Evolutionary conservation across 2,797 vertebrate species (phyloP).

Genomic region (Chaetodon trifasciatus): DNA sequence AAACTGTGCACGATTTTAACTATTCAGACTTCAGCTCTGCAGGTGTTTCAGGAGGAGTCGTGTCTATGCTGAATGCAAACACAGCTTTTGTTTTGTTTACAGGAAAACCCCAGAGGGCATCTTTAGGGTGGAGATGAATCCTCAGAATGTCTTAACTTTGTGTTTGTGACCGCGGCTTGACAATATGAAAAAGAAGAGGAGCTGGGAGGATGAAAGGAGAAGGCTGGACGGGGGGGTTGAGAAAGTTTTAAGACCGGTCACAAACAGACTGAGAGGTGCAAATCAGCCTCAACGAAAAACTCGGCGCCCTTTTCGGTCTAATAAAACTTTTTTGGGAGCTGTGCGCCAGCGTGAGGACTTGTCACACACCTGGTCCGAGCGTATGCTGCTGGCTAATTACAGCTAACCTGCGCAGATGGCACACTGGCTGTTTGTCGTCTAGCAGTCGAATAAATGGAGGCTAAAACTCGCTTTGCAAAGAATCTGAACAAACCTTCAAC

Average conservation of each 20-base stretch:
- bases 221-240: not conserved
- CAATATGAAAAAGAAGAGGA: not conserved
- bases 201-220: not conserved
- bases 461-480: not conserved
- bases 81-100: too few relatives aligned
- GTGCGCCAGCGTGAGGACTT: not conserved
- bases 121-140: not conserved
- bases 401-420: not conserved
- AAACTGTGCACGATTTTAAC: too few relatives aligned
- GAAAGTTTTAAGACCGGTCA: not conserved
- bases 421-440: not conserved
- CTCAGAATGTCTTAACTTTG: not conserved
- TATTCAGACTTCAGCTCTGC: not conserved
- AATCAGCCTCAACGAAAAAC: not conserved
- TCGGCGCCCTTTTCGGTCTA: not conserved
- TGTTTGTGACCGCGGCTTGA: not conserved
- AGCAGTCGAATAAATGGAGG: not conserved
- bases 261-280: not conserved
- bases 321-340: not conserved
- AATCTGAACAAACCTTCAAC: not conserved
- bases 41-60: not conserved
- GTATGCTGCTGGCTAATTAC: not conserved
- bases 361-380: not conserved
- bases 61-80: not conserved
- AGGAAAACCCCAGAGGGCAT: not conserved